phyloP scores from a whole-genome alignment of 2,888 invertebrate species.

The Empis livida region DNA sequence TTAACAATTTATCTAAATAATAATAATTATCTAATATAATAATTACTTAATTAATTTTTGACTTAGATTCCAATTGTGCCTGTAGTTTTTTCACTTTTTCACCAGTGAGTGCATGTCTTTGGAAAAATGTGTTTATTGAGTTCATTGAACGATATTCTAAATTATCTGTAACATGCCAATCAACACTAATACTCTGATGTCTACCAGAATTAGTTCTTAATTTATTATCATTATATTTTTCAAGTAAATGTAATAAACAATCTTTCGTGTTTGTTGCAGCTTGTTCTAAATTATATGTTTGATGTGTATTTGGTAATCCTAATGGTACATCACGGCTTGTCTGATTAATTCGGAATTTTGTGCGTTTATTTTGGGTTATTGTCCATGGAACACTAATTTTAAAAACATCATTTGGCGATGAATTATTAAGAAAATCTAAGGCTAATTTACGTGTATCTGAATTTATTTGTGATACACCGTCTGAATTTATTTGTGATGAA shows the following conservation, averaged over 20 bases:
- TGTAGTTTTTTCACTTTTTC: slow-evolving; percentile 28
- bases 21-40: not conserved
- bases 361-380: slow-evolving; percentile 37
- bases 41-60: slow-evolving; percentile 1
- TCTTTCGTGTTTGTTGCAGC: slow-evolving; percentile 63
- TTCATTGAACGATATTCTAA: slow-evolving; percentile 67
- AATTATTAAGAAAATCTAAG: too few relatives aligned
- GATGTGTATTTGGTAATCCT: slow-evolving; percentile 45
- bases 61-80: slow-evolving; percentile 27
- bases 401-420: not conserved
- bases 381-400: slow-evolving; percentile 1
- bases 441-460: not conserved
- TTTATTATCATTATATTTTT: slow-evolving; percentile 54
- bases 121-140: slow-evolving; percentile 68
- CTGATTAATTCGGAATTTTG: slow-evolving; percentile 52
- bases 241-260: slow-evolving; percentile 56
- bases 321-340: slow-evolving; percentile 61
- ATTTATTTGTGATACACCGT: not conserved
- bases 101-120: slow-evolving; percentile 41
- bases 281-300: slow-evolving; percentile 37
- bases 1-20: not conserved
- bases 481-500: slow-evolving; percentile 11
- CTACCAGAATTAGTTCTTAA: slow-evolving; percentile 30
- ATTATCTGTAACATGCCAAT: slow-evolving; percentile 59
- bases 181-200: slow-evolving; percentile 62